Evolutionary conservation across 2,113 vertebrate genomes (phyloP), one percentile per base, ranked within the genome.

Genomic region (Scomber scombrus): DNA sequence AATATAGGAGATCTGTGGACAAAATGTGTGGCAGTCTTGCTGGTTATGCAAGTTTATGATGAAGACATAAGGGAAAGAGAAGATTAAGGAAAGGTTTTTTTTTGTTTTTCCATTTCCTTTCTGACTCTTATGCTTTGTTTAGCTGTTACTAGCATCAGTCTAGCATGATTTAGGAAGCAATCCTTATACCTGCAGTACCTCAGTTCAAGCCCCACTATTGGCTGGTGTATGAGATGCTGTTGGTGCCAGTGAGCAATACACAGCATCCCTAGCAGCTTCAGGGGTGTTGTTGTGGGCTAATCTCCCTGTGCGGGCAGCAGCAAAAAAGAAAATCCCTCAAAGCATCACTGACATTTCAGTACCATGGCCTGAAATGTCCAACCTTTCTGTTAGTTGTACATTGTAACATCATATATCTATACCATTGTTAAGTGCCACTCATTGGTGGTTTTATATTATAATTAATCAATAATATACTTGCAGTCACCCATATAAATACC

Each of bases 281-380:
- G 74, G 34, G 49, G 19, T 34, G 71, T 50, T 84, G 76, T 72
- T 70, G 83, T 72, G 46, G 60, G 64, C 49, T 88, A 78, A 89
- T 84, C 89, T 86, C 85, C 83, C 64, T 71, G 64, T 77, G 68
- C 71, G 64, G 68, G 84, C 79, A 91, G 78, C 68, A 82, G 75
- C 80, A 81, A 82, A 64, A 87, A 80, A 65, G 54, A 87, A 83
- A 81, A 79, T 85, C 88, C 75, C 82, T 81, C 21, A 5, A 67
- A 75, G 82, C 84, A 13, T 79, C 66, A 58, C 26, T 86, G 71
- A 85, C 71, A 79, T 78, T 75, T 78, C 72, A 47, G 65, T 23
- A 54, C 72, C 26, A 11, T 47, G 66, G 63, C 45, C 71, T 66
- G 54, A 78, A 82, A 80, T 71, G 45, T 70, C 8, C 8, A 40